Base-by-base conservation (phyloP, 2,113 vertebrate species). In the Tyto alba region DNA sequence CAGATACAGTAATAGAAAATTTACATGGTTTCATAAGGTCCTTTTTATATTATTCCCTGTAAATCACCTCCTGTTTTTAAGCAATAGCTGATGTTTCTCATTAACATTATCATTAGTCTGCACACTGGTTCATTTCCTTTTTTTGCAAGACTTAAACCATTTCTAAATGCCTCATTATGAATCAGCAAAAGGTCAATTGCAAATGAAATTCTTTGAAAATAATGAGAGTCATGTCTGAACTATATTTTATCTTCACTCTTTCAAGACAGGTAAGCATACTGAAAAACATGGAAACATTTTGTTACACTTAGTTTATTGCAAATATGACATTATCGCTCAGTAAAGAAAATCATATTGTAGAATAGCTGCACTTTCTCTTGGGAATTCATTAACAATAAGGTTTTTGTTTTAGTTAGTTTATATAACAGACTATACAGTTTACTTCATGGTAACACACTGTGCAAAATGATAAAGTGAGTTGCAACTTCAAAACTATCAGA, bases 111-210 rank as follows among this genome's bases (percentile, higher is more conserved):
- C 57, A 32, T 66, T 84, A 91, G 34, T 41, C 52, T 85, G 22
- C 78, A 92, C 2, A 53, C 10, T 64, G 38, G 8, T 76, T 82
- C 43, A 32, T 81, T 94, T 80, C 22, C 34, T 48, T 78, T 81
- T 81, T 86, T 55, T 62, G 10, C 22, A 92, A 66, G 72, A 74
- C 23, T 83, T 91, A 74, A 86, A 93, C 32, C 19, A 48, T 75
- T 94, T 91, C 74, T 82, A 91, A 97, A 94, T 52, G 30, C 21
- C 19, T 95, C 68, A 90, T 94, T 96, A 88, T 71, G 27, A 92
- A 91, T 86, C 72, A 62, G 38, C 11, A 62, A 97, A 97, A 97
- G 94, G 94, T 95, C 84, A 95, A 55, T 56, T 94, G 78, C 52
- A 94, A 95, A 97, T 85, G 27, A 91, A 78, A 89, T 16, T 64